A percentile compares a stretch with the other conserved stretches of the same genome.
phyloP scores from a whole-genome alignment of 2,888 invertebrate genomes.

The Actias luna region DNA sequence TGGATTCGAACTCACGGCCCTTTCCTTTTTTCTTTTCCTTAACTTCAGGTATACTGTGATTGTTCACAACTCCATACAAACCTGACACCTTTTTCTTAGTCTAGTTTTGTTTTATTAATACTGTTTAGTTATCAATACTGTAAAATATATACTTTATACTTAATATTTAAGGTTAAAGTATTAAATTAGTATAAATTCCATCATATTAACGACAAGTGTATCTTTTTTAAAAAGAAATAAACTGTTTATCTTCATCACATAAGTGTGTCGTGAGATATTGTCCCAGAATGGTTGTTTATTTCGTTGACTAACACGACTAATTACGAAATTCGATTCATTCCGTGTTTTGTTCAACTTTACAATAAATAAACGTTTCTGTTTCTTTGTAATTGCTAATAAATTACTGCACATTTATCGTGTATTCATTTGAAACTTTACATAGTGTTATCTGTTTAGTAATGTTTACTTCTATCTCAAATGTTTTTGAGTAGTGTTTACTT shows the following conservation, averaged over 20 bases:
- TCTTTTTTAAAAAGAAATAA: neutral
- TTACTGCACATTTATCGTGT: neutral
- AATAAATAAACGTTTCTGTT: neutral
- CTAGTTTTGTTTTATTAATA: no score
- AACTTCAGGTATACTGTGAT: no score
- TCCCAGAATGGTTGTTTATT: neutral
- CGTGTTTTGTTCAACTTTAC: neutral
- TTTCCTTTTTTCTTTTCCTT: no score
- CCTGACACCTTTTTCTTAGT: no score
- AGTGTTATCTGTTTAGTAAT: neutral
- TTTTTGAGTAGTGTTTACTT: no score
- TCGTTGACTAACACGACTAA: neutral
- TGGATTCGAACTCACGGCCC: no score
- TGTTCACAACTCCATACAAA: no score
- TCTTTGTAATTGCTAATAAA: neutral
- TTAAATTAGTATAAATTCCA: neutral
- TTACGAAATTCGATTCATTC: constrained; percentile 2
- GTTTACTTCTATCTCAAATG: no score
- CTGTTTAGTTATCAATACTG: no score
- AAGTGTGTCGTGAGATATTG: neutral
- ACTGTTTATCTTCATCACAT: neutral
- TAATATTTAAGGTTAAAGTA: no score
- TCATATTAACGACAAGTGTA: neutral
- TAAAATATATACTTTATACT: no score
- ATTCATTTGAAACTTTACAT: neutral